Percentiles rank a stretch among this genome's conserved stretches.
Evolutionary conservation across 1,140 invertebrate genomes (phyloP).

Genomic region (Temnothorax curvispinosus): DNA sequence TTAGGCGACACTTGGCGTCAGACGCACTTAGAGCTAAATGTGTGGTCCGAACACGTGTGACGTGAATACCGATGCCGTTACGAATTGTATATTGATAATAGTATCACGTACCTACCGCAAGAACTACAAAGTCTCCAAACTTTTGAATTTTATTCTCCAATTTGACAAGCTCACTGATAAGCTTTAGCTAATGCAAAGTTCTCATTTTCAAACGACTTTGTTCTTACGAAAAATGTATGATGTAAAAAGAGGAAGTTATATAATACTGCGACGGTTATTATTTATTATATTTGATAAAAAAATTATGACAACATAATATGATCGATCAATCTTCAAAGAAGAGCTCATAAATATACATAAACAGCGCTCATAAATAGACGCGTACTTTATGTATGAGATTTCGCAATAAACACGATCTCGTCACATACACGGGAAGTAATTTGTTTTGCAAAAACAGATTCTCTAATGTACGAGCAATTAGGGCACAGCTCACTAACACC

Average conservation of each 20-base stretch:
- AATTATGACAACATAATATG: not conserved
- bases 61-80: conserved; percentile 9
- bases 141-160: not conserved
- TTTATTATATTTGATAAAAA: not conserved
- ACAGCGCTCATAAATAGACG: not conserved
- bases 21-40: not conserved
- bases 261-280: not conserved
- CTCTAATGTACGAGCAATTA: conserved; percentile 22
- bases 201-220: not conserved
- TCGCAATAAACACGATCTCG: not conserved
- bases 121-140: not conserved
- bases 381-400: conserved; percentile 19
- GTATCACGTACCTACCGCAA: not conserved
- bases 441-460: conserved; percentile 17
- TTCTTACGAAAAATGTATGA: not conserved
- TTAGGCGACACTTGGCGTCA: conserved; percentile 24
- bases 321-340: not conserved
- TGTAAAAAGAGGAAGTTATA: not conserved
- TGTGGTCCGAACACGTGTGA: conserved; percentile 11
- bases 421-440: not conserved
- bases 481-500: not conserved
- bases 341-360: not conserved
- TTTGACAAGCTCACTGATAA: not conserved
- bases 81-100: not conserved
- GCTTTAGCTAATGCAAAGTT: no score